These are phyloP conservation scores for Meteorus colon DNA, from an alignment of 2,888 invertebrate genomes.

Conservation along the genomic window DNA sequence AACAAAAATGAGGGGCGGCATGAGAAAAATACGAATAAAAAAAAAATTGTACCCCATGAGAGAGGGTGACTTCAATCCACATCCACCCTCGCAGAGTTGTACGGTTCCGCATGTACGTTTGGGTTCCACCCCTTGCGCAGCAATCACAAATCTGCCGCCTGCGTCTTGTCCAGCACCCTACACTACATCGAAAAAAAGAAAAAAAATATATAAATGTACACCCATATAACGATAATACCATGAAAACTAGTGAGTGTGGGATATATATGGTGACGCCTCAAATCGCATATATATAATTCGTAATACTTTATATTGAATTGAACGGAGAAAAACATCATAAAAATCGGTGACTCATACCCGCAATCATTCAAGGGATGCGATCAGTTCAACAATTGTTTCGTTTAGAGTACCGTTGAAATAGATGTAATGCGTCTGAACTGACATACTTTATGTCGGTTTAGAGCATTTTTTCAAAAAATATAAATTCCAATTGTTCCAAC, in stretches of 20 bases:
- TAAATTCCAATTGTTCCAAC: too few relatives aligned
- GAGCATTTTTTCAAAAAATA: too few relatives aligned
- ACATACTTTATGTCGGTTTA: too few relatives aligned
- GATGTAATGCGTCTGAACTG: too few relatives aligned
- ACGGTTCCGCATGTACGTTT: constrained; percentile 47
- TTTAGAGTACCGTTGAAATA: too few relatives aligned
- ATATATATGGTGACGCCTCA: constrained; percentile 9
- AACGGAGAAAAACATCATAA: neutral
- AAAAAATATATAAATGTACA: neutral
- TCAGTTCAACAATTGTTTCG: too few relatives aligned
- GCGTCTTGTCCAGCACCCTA: constrained; percentile 31
- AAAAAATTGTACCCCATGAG: constrained; percentile 45
- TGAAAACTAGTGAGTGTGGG: neutral
- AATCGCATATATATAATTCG: neutral
- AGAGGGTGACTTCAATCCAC: constrained; percentile 54
- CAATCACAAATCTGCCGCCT: constrained; percentile 62
- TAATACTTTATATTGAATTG: neutral
- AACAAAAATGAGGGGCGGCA: constrained; percentile 3
- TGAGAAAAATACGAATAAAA: constrained; percentile 29
- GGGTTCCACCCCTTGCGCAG: constrained; percentile 59
- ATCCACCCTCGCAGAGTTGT: constrained; percentile 57
- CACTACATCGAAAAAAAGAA: neutral
- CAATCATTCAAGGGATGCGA: neutral
- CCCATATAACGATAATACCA: constrained; percentile 14
- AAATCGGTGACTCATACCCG: constrained; percentile 6